A percentile compares a stretch with the other conserved stretches of the same genome.
phyloP scores from a whole-genome alignment of 2,113 vertebrate genomes.

The Protobothrops flavoviridis region DNA sequence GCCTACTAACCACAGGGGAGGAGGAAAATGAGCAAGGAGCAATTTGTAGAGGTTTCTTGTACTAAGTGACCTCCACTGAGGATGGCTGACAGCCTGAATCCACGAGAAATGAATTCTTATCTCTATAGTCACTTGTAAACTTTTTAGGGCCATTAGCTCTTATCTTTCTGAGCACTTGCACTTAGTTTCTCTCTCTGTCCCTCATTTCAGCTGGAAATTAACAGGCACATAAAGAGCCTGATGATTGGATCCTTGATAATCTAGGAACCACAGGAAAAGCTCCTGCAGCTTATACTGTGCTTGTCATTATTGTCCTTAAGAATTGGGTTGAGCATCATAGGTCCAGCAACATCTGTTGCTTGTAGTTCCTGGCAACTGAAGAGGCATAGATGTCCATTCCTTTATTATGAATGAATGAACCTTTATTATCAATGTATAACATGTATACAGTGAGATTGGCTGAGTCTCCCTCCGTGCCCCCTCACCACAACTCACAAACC shows the following conservation, averaged over 20 bases:
- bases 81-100: background rate
- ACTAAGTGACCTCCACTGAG: background rate
- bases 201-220: background rate
- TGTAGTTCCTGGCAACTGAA: background rate
- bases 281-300: background rate
- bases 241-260: background rate
- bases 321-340: background rate
- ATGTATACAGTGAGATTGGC: no score
- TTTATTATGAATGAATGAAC: background rate
- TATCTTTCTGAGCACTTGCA: background rate
- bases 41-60: background rate
- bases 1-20: background rate
- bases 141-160: background rate
- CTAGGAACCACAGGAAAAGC: background rate
- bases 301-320: background rate
- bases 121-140: background rate
- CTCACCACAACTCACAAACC: no score
- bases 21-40: background rate
- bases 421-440: no score
- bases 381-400: background rate
- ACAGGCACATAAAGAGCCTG: background rate
- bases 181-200: background rate
- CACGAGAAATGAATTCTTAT: background rate
- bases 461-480: no score
- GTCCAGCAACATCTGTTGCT: background rate